phyloP scores from a whole-genome alignment of 37 sponge, comb jelly and placozoan species.

The Eunapius fragilis region DNA sequence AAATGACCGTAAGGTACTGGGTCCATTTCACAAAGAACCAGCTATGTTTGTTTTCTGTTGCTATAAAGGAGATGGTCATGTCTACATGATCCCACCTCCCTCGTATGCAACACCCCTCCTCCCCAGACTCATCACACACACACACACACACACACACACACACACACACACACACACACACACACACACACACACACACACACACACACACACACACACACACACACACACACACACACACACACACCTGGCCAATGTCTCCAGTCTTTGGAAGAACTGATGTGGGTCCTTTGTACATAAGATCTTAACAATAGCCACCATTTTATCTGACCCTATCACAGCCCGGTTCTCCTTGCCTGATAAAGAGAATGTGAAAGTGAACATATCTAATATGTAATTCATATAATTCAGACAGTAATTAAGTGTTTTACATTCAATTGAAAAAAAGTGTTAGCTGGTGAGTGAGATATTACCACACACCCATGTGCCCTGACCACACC shows the following conservation, averaged over 20 bases:
- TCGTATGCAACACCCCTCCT: background rate
- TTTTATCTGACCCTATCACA: constrained; percentile 56
- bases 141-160: no score
- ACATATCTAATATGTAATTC: no score
- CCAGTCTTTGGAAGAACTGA: constrained; percentile 87
- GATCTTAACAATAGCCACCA: constrained; percentile 66
- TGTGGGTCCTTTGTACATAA: constrained; percentile 75
- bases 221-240: background rate
- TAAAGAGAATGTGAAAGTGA: background rate
- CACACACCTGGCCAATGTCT: constrained; percentile 75
- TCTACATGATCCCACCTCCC: background rate
- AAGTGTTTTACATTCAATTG: no score
- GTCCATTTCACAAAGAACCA: background rate
- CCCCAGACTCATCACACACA: background rate
- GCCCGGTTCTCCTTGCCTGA: constrained; percentile 32
- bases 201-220: background rate
- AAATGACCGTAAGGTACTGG: background rate
- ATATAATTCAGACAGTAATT: no score
- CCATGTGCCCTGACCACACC: no score
- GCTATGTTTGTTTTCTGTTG: background rate
- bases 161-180: background rate
- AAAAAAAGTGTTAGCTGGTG: no score
- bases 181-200: background rate
- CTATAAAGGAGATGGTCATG: background rate
- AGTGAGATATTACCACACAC: no score